Evolutionary conservation across 2,888 invertebrate species (phyloP).

Genomic region (Thera obeliscata): DNA sequence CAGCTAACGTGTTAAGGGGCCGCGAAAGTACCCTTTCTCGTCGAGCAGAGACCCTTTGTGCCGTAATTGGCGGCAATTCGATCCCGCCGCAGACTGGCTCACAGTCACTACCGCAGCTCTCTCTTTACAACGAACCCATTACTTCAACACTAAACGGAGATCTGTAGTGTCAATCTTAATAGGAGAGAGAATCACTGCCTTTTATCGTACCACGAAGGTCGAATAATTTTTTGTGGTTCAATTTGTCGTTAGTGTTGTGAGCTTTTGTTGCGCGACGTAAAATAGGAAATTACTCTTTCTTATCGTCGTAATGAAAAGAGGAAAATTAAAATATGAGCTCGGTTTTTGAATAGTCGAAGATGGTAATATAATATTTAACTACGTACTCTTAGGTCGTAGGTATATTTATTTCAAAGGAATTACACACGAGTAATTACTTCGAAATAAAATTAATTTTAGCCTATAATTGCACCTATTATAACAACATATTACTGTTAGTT

Average conservation of each 20-base stretch:
- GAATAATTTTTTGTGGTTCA: constrained; percentile 4
- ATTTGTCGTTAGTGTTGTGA: constrained; percentile 1
- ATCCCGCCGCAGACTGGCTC: constrained; percentile 23
- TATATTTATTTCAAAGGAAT: too few species aligned
- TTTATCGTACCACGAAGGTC: constrained; percentile 19
- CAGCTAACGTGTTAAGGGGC: too few species aligned
- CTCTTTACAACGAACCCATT: constrained; percentile 31
- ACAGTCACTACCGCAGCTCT: constrained; percentile 9
- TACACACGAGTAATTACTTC: too few species aligned
- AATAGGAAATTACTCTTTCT: neutral
- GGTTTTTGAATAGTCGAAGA: neutral
- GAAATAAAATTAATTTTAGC: too few species aligned
- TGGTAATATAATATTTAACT: neutral
- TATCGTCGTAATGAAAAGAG: neutral
- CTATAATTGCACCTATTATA: neutral
- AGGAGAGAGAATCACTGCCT: constrained; percentile 23
- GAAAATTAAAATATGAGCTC: neutral
- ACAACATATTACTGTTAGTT: constrained; percentile 3
- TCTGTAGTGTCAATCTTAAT: constrained; percentile 36
- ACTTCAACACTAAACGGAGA: constrained; percentile 21
- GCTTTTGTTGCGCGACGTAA: neutral
- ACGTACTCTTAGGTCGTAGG: too few species aligned
- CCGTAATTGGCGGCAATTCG: constrained; percentile 35
- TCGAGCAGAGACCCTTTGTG: constrained; percentile 27
- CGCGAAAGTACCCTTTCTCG: constrained; percentile 11